Percentiles rank a stretch among this genome's conserved stretches.
These are phyloP conservation scores for Actenoides lindsayi DNA, from an alignment of 2,113 vertebrate genomes.

Conservation along the genomic window DNA sequence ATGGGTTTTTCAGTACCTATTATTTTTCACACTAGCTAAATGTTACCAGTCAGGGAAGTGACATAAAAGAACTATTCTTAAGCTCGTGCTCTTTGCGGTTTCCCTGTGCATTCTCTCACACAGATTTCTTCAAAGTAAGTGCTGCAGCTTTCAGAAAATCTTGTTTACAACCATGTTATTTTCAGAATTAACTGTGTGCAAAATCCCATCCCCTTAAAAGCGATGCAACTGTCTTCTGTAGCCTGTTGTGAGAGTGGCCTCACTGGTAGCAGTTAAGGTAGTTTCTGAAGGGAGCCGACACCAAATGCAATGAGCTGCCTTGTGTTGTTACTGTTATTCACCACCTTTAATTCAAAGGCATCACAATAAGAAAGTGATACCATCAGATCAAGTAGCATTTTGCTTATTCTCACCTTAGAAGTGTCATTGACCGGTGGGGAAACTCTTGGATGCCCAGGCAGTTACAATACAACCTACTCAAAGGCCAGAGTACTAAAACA, in stretches of 20 bases:
- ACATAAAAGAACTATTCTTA: neutral
- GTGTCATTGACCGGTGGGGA: conserved; percentile 6
- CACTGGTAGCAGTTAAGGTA: neutral
- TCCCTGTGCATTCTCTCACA: neutral
- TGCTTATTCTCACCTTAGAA: neutral
- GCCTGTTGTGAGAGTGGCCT: neutral
- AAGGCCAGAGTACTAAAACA: conserved; percentile 66
- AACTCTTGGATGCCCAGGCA: neutral
- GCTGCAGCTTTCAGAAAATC: neutral
- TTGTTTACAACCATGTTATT: neutral
- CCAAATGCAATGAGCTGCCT: neutral
- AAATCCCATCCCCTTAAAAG: neutral
- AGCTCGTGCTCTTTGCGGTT: neutral
- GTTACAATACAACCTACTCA: neutral
- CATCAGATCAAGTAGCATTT: conserved; percentile 16
- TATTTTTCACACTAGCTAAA: neutral
- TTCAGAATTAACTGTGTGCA: neutral
- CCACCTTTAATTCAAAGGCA: neutral
- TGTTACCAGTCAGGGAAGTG: neutral
- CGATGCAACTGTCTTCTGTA: neutral
- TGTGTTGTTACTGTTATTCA: neutral
- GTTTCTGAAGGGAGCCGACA: neutral
- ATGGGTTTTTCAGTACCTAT: neutral
- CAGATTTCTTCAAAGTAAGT: neutral
- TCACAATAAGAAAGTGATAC: neutral